These are phyloP conservation scores for Microcebus murinus DNA, from an alignment of 2,113 vertebrate species.

Conservation along the genomic window DNA sequence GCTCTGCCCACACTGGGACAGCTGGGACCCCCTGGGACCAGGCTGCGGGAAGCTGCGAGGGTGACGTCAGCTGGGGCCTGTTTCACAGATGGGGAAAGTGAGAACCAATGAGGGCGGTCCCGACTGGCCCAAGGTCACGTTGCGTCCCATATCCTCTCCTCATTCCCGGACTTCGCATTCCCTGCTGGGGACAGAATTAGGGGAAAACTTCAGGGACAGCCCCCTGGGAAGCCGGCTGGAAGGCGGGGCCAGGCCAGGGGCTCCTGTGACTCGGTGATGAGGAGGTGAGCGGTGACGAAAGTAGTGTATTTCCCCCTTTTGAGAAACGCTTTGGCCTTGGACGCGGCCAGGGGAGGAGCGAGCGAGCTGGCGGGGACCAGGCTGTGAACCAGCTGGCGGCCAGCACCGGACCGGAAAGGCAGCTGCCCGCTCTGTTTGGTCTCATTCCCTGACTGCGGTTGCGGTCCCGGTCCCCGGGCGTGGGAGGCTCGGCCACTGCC, in stretches of 20 bases:
- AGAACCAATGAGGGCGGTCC: background rate
- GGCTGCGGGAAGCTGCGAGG: background rate
- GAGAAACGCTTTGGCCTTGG: slow-evolving; percentile 67
- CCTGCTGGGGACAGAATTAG: background rate
- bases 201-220: background rate
- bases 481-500: background rate
- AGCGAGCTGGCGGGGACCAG: slow-evolving; percentile 47
- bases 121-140: background rate
- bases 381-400: slow-evolving; percentile 54
- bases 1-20: background rate
- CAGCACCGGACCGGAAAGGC: background rate
- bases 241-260: background rate
- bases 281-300: slow-evolving; percentile 13
- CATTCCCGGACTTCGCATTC: slow-evolving; percentile 14
- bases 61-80: slow-evolving; percentile 48
- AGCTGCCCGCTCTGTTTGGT: background rate
- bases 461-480: background rate
- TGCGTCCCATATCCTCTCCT: background rate
- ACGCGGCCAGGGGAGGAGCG: background rate
- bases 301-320: slow-evolving; percentile 57
- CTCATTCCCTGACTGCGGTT: background rate
- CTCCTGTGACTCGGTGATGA: background rate
- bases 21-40: background rate
- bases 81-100: background rate
- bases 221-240: background rate